A percentile compares a stretch with the other conserved stretches of the same genome.
Evolutionary conservation across 1,140 invertebrate genomes (phyloP).

Genomic region (Thaumetopoea pityocampa): DNA sequence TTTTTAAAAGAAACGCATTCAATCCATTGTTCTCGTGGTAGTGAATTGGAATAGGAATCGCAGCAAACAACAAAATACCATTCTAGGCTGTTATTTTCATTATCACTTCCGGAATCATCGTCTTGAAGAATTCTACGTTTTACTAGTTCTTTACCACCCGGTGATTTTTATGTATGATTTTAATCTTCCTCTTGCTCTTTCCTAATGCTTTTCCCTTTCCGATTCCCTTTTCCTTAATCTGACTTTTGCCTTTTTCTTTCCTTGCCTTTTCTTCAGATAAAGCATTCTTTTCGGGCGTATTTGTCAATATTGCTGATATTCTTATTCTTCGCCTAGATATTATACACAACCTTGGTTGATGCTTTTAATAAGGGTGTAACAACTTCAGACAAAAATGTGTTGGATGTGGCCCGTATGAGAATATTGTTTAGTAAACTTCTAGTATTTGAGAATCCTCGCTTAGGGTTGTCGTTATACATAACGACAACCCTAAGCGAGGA

Average conservation of each 20-base stretch:
- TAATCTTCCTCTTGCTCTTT: constrained; percentile 1
- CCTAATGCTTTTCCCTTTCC: constrained; percentile 7
- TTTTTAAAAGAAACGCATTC: background rate
- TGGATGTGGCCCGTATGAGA: too few species aligned
- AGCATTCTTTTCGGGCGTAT: constrained; percentile 16
- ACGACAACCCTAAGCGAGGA: too few species aligned
- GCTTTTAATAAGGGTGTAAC: constrained; percentile 11
- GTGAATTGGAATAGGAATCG: background rate
- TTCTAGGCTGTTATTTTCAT: background rate
- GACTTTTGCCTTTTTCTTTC: background rate
- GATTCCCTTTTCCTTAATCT: constrained; percentile 8
- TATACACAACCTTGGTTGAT: background rate
- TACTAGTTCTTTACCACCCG: background rate
- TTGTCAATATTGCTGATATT: constrained; percentile 6
- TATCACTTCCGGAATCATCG: background rate
- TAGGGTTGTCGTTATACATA: too few species aligned
- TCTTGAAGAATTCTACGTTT: background rate
- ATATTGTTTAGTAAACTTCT: too few species aligned
- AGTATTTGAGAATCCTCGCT: too few species aligned
- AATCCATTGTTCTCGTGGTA: background rate
- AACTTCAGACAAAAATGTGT: constrained; percentile 4
- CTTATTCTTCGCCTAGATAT: constrained; percentile 3
- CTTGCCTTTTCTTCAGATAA: constrained; percentile 7
- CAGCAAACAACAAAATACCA: background rate
- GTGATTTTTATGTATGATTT: background rate